Percentiles rank a stretch among this genome's conserved stretches.
Conservation (phyloP, 2,797 vertebrate genomes). For the Neostethus bicornis region DNA sequence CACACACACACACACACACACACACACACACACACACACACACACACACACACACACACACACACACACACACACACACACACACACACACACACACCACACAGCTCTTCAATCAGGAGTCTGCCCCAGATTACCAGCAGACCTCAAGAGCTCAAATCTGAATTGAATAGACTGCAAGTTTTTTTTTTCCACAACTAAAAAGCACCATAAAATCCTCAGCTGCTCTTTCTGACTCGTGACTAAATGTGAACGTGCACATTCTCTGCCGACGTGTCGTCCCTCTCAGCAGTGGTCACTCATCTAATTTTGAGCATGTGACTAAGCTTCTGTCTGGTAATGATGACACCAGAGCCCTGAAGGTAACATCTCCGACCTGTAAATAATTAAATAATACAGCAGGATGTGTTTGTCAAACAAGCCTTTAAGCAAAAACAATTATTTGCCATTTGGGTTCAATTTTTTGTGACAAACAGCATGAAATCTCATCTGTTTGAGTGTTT, state of each 20-base stretch:
- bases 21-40: background rate
- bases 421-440: constrained; percentile 26
- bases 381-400: constrained; percentile 30
- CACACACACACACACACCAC: background rate
- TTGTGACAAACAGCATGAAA: constrained; percentile 2
- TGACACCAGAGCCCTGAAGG: constrained; percentile 2
- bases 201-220: background rate
- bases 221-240: background rate
- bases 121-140: constrained; percentile 29
- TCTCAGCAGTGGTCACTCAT: constrained; percentile 8
- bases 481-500: constrained; percentile 4
- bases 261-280: background rate
- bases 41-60: background rate
- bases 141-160: constrained; percentile 16
- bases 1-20: background rate
- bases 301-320: constrained; percentile 14
- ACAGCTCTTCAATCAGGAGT: constrained; percentile 27
- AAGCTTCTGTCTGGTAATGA: constrained; percentile 11
- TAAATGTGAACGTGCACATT: background rate
- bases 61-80: background rate
- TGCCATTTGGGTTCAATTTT: constrained; percentile 6
- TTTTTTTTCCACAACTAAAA: constrained; percentile 15
- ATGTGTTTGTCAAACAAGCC: constrained; percentile 11
- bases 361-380: constrained; percentile 8
- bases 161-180: constrained; percentile 12